phyloP scores from a whole-genome alignment of 2,113 vertebrate genomes.

The Variabilichromis moorii region DNA sequence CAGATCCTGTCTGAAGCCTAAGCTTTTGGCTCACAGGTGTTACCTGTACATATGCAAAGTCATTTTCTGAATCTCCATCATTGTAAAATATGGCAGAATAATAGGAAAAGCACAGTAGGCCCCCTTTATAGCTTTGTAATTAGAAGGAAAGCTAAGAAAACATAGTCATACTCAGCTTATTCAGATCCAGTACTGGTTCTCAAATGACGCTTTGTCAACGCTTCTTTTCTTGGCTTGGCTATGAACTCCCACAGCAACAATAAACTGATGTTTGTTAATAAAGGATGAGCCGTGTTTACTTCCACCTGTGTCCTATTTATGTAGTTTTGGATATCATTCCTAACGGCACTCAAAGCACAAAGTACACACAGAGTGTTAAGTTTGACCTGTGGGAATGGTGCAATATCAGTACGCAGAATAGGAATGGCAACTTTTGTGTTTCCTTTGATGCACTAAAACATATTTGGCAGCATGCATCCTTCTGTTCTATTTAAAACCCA shows the following conservation, averaged over 20 bases:
- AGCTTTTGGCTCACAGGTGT: not conserved
- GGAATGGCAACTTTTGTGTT: not conserved
- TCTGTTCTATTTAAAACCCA: not conserved
- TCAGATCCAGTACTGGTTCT: not conserved
- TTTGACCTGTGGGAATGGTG: not conserved
- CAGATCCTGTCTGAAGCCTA: not conserved
- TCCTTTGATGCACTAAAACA: not conserved
- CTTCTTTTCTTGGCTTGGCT: not conserved
- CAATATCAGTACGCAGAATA: not conserved
- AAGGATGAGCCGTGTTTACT: not conserved
- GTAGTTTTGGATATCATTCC: not conserved
- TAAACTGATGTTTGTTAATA: not conserved
- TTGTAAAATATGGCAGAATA: not conserved
- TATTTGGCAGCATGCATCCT: not conserved
- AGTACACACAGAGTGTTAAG: not conserved
- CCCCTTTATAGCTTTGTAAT: not conserved
- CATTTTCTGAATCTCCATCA: not conserved
- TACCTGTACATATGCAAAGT: not conserved
- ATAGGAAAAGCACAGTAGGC: not conserved
- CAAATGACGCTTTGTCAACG: not conserved
- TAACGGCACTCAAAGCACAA: not conserved
- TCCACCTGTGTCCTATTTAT: not conserved
- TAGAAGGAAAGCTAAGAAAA: not conserved
- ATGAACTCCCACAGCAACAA: not conserved
- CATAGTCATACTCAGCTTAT: not conserved